Evolutionary conservation across 2,113 vertebrate species (phyloP), one percentile per base, ranked within the genome.

Genomic region (Hypomesus transpacificus): DNA sequence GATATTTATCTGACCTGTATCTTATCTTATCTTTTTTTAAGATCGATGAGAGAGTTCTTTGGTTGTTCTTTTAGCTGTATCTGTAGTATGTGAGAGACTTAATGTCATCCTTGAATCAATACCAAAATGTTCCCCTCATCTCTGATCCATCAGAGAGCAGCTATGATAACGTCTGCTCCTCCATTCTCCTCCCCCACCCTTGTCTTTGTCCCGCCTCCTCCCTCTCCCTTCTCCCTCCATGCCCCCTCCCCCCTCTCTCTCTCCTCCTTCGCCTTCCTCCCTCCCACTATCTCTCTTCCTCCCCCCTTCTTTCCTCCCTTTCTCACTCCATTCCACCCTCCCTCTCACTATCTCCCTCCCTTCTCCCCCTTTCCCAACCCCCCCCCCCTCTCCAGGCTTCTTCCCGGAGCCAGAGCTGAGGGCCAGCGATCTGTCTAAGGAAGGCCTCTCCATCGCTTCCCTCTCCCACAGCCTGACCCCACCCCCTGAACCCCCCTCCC

Each of bases 371-470:
- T 18, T 26, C 24, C 24, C 24, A 7, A 28, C 24, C 26, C 6
- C 24, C 60, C 13, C 39, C 75, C 20, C 76, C 21, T 73, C 76
- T 84, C 61, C 89, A 96, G 95, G 90, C 53, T 92, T 91, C 84
- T 77, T 85, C 66, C 57, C 86, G 53, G 88, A 87, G 75, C 78
- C 88, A 56, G 90, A 91, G 80, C 80, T 92, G 74, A 95, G 92
- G 80, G 85, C 80, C 68, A 53, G 84, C 46, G 86, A 87, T 74
- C 54, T 71, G 24, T 75, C 85, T 3, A 79, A 86, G 20, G 84
- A 86, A 31, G 69, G 78, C 51, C 64, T 53, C 39, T 63, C 73
- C 61, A 52, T 76, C 20, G 20, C 78, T 75, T 85, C 83, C 52
- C 77, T 83, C 76, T 86, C 78, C 65, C 75, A 81, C 51, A 68